Evolutionary conservation across 2,113 vertebrate genomes (phyloP).

Genomic region (Entomyzon cyanotis): DNA sequence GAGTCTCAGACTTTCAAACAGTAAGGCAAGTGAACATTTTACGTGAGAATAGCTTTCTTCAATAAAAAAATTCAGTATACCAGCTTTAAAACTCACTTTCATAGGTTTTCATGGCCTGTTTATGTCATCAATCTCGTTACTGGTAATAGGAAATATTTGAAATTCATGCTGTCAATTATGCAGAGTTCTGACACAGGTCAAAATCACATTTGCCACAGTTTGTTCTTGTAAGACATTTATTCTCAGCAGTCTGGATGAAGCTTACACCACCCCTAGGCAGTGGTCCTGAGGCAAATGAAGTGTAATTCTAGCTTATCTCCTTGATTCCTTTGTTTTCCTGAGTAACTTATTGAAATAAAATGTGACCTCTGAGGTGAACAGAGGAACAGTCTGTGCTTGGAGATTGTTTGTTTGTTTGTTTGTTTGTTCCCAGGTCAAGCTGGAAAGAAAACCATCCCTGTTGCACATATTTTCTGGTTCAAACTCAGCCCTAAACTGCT

Average conservation of each 20-base stretch:
- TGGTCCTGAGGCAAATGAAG: neutral
- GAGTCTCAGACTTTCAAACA: neutral
- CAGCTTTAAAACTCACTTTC: neutral
- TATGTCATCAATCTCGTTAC: neutral
- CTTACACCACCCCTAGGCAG: neutral
- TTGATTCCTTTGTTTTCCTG: neutral
- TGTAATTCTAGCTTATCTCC: neutral
- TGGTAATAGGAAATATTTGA: neutral
- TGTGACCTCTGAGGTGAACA: neutral
- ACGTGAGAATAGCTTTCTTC: neutral
- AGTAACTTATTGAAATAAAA: neutral
- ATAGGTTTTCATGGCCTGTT: neutral
- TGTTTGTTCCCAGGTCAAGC: neutral
- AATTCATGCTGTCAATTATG: neutral
- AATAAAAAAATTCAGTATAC: neutral
- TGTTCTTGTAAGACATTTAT: neutral
- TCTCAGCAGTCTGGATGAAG: neutral
- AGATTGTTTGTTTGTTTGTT: neutral
- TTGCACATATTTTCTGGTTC: accelerated
- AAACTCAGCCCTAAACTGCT: neutral
- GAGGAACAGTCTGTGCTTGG: neutral
- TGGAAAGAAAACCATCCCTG: neutral
- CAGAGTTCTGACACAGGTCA: neutral
- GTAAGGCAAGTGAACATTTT: neutral
- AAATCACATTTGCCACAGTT: neutral